Conservation (phyloP, 2,888 invertebrate genomes). For the Dysmachus trigonus region DNA sequence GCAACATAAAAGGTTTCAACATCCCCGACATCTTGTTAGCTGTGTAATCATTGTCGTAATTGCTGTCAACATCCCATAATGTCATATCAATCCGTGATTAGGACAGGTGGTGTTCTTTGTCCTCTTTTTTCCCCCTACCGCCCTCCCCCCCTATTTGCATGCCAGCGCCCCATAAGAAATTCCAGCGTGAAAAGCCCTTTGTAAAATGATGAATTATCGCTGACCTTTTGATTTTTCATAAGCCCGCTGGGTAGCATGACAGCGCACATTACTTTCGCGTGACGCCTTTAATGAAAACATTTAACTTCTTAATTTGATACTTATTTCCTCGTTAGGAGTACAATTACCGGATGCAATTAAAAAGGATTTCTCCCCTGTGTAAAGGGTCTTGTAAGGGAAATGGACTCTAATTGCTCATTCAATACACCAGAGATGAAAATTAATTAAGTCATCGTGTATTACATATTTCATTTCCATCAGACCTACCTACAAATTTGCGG, state of each 20-base stretch:
- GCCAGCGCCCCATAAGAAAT: background rate
- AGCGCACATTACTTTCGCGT: constrained; percentile 21
- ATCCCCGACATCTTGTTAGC: constrained; percentile 3
- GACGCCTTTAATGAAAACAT: constrained; percentile 22
- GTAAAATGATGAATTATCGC: constrained; percentile 16
- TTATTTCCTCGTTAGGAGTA: background rate
- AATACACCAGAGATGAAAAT: background rate
- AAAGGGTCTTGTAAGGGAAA: background rate
- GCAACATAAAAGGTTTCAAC: background rate
- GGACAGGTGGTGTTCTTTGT: constrained; percentile 5
- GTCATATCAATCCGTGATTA: constrained; percentile 10
- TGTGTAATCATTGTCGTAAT: constrained; percentile 8
- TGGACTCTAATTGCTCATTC: background rate
- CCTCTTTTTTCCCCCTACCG: no score
- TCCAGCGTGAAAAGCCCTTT: background rate
- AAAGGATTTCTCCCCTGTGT: background rate
- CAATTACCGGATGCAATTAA: background rate
- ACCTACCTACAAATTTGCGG: background rate
- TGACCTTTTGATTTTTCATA: constrained; percentile 34
- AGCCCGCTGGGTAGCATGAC: background rate
- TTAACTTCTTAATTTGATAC: constrained; percentile 11
- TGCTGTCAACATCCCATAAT: constrained; percentile 20
- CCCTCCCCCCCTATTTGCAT: background rate
- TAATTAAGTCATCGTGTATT: background rate
- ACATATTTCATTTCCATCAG: background rate